Percentiles rank a stretch among this genome's conserved stretches.
Evolutionary conservation across 2,797 vertebrate species (phyloP).

Genomic region (Manis javanica): DNA sequence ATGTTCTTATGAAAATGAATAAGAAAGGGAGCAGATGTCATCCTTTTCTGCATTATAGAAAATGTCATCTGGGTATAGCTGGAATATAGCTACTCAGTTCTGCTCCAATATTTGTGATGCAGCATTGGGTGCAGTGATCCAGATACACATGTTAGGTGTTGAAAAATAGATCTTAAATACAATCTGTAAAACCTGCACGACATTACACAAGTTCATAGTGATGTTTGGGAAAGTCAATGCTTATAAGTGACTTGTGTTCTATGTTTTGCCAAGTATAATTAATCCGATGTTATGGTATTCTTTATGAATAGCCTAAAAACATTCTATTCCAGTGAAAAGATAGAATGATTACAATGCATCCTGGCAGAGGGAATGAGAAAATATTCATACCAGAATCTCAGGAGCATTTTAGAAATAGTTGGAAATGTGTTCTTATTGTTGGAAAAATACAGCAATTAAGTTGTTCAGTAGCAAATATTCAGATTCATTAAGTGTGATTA

Average conservation of each 20-base stretch:
- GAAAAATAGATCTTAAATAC: conserved; percentile 64
- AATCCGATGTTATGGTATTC: conserved; percentile 57
- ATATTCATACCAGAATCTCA: conserved; percentile 14
- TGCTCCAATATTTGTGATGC: conserved; percentile 63
- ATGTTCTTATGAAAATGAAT: conserved; percentile 63
- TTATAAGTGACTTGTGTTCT: conserved; percentile 53
- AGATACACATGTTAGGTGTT: conserved; percentile 57
- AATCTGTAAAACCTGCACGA: conserved; percentile 54
- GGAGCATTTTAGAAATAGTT: conserved; percentile 22
- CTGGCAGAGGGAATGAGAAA: conserved; percentile 33
- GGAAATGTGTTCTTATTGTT: conserved; percentile 17
- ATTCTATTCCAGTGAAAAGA: conserved; percentile 55
- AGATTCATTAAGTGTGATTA: neutral
- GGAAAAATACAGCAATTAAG: conserved; percentile 25
- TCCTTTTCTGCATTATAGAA: conserved; percentile 45
- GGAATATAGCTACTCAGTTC: neutral
- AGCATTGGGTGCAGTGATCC: conserved; percentile 45
- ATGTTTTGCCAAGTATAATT: conserved; percentile 64
- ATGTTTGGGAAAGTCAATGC: conserved; percentile 49
- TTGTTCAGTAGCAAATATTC: conserved; percentile 23
- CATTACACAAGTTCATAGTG: conserved; percentile 11
- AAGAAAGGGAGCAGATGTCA: conserved; percentile 57
- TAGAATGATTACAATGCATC: conserved; percentile 36
- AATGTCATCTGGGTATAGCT: conserved; percentile 47
- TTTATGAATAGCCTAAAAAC: conserved; percentile 63